phyloP scores from a whole-genome alignment of 2,113 vertebrate species.

The Chamaea fasciata region DNA sequence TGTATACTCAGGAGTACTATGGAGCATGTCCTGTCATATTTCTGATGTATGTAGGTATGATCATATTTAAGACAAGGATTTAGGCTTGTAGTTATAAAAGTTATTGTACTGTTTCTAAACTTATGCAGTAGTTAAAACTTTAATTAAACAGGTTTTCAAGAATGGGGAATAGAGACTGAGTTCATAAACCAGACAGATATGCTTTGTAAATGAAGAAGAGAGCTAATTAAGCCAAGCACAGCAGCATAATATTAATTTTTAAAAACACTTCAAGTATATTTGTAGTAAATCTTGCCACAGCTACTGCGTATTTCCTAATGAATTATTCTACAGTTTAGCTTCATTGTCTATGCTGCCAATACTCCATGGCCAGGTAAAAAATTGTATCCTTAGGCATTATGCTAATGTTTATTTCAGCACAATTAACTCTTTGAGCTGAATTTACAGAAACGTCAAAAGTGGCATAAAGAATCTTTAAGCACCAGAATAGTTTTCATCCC shows the following conservation, averaged over 20 bases:
- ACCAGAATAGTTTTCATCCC: not conserved
- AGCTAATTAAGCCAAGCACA: conserved; percentile 73
- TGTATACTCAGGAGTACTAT: not conserved
- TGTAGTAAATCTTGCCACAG: conserved; percentile 68
- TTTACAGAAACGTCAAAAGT: not conserved
- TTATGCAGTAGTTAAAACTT: conserved; percentile 70
- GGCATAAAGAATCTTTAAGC: not conserved
- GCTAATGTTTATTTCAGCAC: conserved; percentile 60
- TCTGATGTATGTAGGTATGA: not conserved
- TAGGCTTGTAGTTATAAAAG: conserved; percentile 58
- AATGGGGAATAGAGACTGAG: conserved; percentile 58
- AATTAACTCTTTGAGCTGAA: conserved; percentile 41
- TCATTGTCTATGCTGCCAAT: conserved; percentile 47
- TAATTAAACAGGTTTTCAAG: conserved; percentile 74
- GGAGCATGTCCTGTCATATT: not conserved
- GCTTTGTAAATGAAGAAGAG: conserved; percentile 77
- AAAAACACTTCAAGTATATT: conserved; percentile 66
- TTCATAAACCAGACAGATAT: conserved; percentile 76
- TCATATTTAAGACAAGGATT: conserved; percentile 51
- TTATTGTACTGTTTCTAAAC: conserved; percentile 63
- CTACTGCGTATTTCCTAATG: conserved; percentile 63
- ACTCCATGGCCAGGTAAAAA: conserved; percentile 51
- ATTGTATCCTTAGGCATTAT: conserved; percentile 34
- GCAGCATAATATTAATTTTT: conserved; percentile 76
- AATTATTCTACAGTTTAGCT: conserved; percentile 63